These are phyloP conservation scores for Beris chalybata DNA, from an alignment of 2,888 invertebrate genomes.

Conservation along the genomic window DNA sequence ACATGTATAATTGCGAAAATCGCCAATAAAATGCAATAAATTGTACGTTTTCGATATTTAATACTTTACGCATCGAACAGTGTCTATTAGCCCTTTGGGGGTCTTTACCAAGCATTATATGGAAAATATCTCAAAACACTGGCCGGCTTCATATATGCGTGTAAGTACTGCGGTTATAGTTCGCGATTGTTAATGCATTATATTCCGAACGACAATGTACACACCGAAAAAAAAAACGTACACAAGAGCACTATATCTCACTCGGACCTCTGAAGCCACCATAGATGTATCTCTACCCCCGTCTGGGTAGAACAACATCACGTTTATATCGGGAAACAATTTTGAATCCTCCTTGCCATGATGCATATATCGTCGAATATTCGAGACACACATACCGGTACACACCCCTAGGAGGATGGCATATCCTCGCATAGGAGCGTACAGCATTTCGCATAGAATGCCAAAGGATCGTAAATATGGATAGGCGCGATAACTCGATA, in stretches of 20 bases:
- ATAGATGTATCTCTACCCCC: neutral
- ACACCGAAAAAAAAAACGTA: constrained; percentile 8
- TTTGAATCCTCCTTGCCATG: constrained; percentile 19
- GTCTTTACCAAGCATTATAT: no score
- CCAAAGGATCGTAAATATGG: constrained; percentile 45
- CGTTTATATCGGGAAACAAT: constrained; percentile 12
- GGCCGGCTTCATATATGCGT: neutral
- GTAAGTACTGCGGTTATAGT: no score
- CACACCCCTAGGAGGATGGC: neutral
- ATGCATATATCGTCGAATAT: constrained; percentile 21
- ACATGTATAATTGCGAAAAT: no score
- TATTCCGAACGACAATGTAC: no score
- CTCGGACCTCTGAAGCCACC: constrained; percentile 19
- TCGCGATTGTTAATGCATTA: no score
- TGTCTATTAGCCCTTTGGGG: constrained; percentile 17
- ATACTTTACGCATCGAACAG: no score
- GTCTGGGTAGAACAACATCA: constrained; percentile 2
- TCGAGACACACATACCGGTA: neutral
- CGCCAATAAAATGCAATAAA: no score
- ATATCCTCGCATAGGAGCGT: neutral
- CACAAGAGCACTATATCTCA: constrained; percentile 27
- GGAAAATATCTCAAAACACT: constrained; percentile 13
- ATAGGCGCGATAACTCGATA: constrained; percentile 56
- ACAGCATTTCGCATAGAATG: constrained; percentile 8
- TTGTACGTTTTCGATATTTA: no score